These are phyloP conservation scores for Sturmia bella DNA, from an alignment of 2,888 invertebrate species.

Conservation along the genomic window DNA sequence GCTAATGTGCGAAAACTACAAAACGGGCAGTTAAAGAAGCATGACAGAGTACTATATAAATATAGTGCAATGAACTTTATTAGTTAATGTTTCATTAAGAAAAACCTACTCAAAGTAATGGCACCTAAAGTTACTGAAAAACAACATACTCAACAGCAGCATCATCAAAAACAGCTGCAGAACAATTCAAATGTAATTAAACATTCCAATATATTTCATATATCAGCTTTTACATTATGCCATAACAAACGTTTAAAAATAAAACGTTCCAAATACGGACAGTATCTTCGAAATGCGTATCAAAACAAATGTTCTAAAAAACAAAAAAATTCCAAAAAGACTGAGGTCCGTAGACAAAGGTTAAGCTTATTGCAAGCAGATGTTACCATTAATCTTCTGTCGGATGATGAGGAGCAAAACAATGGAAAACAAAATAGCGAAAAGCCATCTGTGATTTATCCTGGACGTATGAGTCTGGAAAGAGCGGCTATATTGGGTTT, in stretches of 20 bases:
- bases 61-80: conserved; percentile 11
- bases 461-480: conserved; percentile 57
- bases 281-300: conserved; percentile 58
- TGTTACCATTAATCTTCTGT: conserved; percentile 78
- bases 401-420: conserved; percentile 75
- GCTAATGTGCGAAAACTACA: background rate
- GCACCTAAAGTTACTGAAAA: conserved; percentile 57
- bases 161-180: conserved; percentile 29
- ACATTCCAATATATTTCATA: conserved; percentile 79
- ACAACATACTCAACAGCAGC: conserved; percentile 26
- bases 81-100: conserved; percentile 14
- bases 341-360: conserved; percentile 69
- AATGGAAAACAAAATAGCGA: background rate
- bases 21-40: conserved; percentile 20
- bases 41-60: background rate
- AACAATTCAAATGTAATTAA: conserved; percentile 62
- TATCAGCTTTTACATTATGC: conserved; percentile 75
- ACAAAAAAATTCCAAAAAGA: conserved; percentile 60
- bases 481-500: conserved; percentile 64
- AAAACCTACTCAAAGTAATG: conserved; percentile 14
- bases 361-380: conserved; percentile 73
- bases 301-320: conserved; percentile 68
- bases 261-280: conserved; percentile 72
- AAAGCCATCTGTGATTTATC: conserved; percentile 40
- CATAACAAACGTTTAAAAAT: conserved; percentile 78